Evolutionary conservation across 2,113 vertebrate species (phyloP).

Genomic region (Paramormyrops kingsleyae): DNA sequence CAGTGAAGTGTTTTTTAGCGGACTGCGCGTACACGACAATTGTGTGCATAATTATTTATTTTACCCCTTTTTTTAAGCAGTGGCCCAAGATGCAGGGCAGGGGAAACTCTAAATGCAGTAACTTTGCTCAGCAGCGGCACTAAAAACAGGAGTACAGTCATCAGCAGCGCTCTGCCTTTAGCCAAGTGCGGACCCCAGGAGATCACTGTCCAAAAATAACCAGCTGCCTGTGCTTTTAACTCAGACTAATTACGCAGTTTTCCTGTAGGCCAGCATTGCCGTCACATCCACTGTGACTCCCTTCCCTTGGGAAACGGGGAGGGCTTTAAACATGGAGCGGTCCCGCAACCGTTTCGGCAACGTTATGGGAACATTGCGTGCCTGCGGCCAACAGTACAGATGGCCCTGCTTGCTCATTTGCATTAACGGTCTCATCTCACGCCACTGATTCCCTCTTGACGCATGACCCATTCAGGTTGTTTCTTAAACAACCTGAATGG

Average conservation of each 20-base stretch:
- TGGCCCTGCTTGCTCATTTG: not conserved
- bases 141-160: conserved; percentile 19
- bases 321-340: too few relatives aligned
- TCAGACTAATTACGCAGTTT: conserved; percentile 2
- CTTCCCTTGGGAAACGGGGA: not conserved
- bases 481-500: not conserved
- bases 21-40: not conserved
- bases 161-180: conserved; percentile 1
- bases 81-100: not conserved
- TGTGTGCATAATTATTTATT: not conserved
- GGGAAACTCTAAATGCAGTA: not conserved
- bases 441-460: not conserved
- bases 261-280: not conserved
- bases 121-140: not conserved
- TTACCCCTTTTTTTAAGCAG: not conserved
- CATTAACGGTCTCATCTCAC: not conserved
- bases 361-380: not conserved
- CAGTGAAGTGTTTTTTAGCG: not conserved
- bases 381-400: not conserved
- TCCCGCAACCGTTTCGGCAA: not conserved
- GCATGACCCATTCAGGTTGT: not conserved
- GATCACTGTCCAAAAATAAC: conserved; percentile 14
- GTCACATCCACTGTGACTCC: not conserved
- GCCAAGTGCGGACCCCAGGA: not conserved
- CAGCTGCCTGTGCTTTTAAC: not conserved